phyloP scores from a whole-genome alignment of 1,140 invertebrate genomes.

The Hydropsyche tenuis region DNA sequence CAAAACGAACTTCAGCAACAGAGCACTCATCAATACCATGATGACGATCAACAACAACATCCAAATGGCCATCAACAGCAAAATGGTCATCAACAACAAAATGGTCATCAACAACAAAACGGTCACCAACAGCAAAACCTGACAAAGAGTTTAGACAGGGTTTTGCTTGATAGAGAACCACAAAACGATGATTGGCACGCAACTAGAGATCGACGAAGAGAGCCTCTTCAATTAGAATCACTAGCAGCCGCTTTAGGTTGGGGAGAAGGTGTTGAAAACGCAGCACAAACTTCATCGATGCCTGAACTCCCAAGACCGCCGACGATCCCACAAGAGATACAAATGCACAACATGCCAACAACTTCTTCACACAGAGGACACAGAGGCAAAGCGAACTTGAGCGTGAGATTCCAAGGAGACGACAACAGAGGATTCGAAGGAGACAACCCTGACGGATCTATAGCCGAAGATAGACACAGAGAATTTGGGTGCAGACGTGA shows the following conservation, averaged over 20 bases:
- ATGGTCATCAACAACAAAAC: background rate
- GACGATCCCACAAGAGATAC: conserved; percentile 41
- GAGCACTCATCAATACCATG: too few relatives aligned
- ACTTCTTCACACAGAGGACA: conserved; percentile 49
- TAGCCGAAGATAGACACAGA: conserved; percentile 48
- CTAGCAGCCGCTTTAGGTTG: conserved; percentile 44
- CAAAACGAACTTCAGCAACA: too few relatives aligned
- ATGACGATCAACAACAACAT: too few relatives aligned
- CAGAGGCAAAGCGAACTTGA: conserved; percentile 55
- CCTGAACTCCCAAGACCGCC: conserved; percentile 64
- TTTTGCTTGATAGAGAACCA: conserved; percentile 67
- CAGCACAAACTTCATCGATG: conserved; percentile 69
- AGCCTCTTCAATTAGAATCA: conserved; percentile 64
- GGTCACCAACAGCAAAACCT: conserved; percentile 30
- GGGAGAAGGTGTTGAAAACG: conserved; percentile 49
- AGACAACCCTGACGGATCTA: conserved; percentile 58
- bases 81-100: too few relatives aligned
- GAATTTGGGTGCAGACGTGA: background rate
- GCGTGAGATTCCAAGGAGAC: conserved; percentile 72
- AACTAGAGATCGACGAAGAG: conserved; percentile 62
- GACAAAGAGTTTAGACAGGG: conserved; percentile 64
- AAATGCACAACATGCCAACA: conserved; percentile 52
- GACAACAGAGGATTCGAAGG: conserved; percentile 66
- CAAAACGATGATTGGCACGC: conserved; percentile 63
- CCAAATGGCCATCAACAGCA: too few relatives aligned